phyloP scores from a whole-genome alignment of 2,113 vertebrate species.

The Isurus oxyrinchus region DNA sequence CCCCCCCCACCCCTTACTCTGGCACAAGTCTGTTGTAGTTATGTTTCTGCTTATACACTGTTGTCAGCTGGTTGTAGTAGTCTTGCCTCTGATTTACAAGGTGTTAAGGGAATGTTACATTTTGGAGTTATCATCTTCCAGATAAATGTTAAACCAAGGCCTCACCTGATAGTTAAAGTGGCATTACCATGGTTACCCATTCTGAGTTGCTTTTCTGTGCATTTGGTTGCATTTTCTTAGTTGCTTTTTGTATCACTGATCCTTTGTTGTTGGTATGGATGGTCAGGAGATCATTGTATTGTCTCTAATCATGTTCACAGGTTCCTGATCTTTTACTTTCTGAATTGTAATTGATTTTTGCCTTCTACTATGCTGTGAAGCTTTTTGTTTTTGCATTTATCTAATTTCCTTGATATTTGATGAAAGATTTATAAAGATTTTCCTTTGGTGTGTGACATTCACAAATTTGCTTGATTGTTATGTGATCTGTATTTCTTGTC shows the following conservation, averaged over 20 bases:
- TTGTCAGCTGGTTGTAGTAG: no score
- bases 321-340: not conserved
- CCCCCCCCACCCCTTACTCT: no score
- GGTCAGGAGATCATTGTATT: not conserved
- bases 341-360: conserved; percentile 16
- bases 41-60: no score
- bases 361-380: not conserved
- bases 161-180: no score
- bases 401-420: not conserved
- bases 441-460: not conserved
- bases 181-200: no score
- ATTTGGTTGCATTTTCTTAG: conserved; percentile 22
- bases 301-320: not conserved
- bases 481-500: not conserved
- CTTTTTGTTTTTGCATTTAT: not conserved
- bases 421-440: conserved; percentile 17
- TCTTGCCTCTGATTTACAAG: no score
- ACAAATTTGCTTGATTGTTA: not conserved
- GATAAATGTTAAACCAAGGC: no score
- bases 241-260: conserved; percentile 21
- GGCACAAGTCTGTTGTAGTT: no score
- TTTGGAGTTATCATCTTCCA: no score
- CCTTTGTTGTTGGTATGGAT: not conserved
- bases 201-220: not conserved
- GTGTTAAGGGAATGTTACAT: no score